Conservation (phyloP, 92 coral and sea anemone species). For the Scolanthus callimorphus region DNA sequence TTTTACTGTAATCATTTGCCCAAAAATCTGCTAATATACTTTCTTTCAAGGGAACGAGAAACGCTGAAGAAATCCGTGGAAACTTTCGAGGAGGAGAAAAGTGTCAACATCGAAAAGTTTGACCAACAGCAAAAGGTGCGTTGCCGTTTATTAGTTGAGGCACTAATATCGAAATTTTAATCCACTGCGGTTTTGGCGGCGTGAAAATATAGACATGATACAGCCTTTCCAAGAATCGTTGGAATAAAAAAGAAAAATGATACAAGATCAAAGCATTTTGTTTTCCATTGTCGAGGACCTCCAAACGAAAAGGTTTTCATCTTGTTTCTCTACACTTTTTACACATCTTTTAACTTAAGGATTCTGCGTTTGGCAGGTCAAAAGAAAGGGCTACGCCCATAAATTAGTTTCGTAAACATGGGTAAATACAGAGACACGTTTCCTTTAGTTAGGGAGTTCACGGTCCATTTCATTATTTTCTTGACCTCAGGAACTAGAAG, state of each 20-base stretch:
- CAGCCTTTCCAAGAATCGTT: no score
- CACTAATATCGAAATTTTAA: background rate
- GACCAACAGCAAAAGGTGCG: slow-evolving; percentile 77
- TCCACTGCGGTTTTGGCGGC: background rate
- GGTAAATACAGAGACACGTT: no score
- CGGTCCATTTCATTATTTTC: background rate
- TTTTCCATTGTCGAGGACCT: no score
- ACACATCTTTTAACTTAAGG: no score
- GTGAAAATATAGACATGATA: no score
- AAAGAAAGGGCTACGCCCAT: no score
- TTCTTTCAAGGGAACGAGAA: slow-evolving; percentile 45
- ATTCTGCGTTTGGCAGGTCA: no score
- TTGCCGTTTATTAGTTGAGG: background rate
- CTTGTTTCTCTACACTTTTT: background rate
- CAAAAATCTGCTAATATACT: background rate
- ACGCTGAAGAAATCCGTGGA: slow-evolving; percentile 60
- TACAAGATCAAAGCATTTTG: background rate
- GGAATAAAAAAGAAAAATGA: no score
- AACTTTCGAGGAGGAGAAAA: slow-evolving; percentile 69
- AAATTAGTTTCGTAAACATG: no score
- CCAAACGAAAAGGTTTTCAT: background rate
- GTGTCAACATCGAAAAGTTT: slow-evolving; percentile 59
- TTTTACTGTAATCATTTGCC: background rate
- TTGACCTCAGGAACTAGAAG: slow-evolving; percentile 66
- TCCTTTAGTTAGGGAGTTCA: no score